Base-by-base conservation (phyloP, 1,140 invertebrate species). In the Phymastichus coffea region DNA sequence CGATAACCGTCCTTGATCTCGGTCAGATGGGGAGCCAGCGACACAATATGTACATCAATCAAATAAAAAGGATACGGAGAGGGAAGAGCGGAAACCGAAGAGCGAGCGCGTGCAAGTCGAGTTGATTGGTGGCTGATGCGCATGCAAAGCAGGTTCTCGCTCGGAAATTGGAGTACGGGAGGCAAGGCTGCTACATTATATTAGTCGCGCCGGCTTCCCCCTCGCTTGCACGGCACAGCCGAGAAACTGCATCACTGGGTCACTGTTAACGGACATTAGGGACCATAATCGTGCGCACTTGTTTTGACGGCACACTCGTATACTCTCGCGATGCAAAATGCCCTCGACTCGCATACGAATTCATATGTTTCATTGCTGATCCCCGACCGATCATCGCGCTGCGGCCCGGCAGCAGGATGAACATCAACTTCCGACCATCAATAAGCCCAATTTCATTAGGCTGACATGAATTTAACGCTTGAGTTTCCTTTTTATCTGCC, bases 181-280 rank as follows among this genome's bases (percentile, higher is more conserved):
- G 56, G 66, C 72, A 76, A 78, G 74, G 74, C 71, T 77, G 73
- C n/a, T n/a, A n/a, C 65, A 71, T 75, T 77, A 76, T 75, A 76
- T 75, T 74, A 75, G 70, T 70, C 64, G 63, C 55, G n/a, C n/a
- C 65, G 51, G 14, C 7, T 37, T 38, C 26, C 44, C 22, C 22
- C 3, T 28, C 28, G 14, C 2, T 26, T 17, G 22, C 17, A 62
- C 40, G 55, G 53, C 57, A 56, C 51, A 51, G 61, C n/a, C n/a
- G n/a, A n/a, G n/a, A n/a, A n/a, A n/a, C n/a, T n/a, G n/a, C n/a
- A n/a, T 62, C 64, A 75, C 69, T 77, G 66, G 75, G 73, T 76
- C 75, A 76, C 72, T 73, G 72, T 62, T 76, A 75, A 71, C 66
- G 70, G 72, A 74, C 76, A 76, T 77, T 75, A 70, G 56, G 64